Evolutionary conservation across 2,797 vertebrate species (phyloP), one percentile per base, ranked within the genome.

Genomic region (Thripadectes ignobilis): DNA sequence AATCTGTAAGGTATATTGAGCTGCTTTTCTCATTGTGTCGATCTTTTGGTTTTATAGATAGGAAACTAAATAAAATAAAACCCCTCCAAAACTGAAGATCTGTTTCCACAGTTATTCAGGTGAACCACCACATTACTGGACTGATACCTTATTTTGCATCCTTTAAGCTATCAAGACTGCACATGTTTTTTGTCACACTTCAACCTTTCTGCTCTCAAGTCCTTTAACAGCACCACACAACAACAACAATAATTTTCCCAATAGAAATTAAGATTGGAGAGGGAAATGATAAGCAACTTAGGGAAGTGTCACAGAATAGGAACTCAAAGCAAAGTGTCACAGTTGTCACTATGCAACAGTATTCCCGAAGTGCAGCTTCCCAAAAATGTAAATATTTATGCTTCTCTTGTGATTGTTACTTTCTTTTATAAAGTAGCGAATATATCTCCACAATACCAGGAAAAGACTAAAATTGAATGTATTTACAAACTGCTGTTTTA

Each of bases 361-460:
- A 84, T 43, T 86, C 75, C 83, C 81, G 55, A 91, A 95, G 41
- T 43, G 65, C 67, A 76, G 82, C 68, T 92, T 93, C 58, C 77
- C 72, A 17, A 83, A 95, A 97, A 94, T 26, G 76, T 72, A 95
- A 97, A 94, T 92, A 91, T 92, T 91, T 94, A 85, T 26, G 22
- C 63, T 84, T 88, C 52, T 71, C 61, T 68, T 86, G 77, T 67
- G 76, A 49, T 86, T 43, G 69, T 88, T 92, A 94, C 81, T 85
- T 97, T 92, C 62, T 86, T 61, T 85, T 52, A 66, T 43, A 76
- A 91, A 72, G 85, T 17, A 77, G 81, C 77, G 65, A 93, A 17
- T 45, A 11, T 30, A 77, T 69, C 79, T 92, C 67, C 32, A 89
- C 81, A 85, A 89, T 36, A 89, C 13, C 67, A 38, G 4, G 19